A percentile compares a stretch with the other conserved stretches of the same genome.
Evolutionary conservation across 1,140 invertebrate species (phyloP).

Genomic region (Meloidogyne chitwoodi): DNA sequence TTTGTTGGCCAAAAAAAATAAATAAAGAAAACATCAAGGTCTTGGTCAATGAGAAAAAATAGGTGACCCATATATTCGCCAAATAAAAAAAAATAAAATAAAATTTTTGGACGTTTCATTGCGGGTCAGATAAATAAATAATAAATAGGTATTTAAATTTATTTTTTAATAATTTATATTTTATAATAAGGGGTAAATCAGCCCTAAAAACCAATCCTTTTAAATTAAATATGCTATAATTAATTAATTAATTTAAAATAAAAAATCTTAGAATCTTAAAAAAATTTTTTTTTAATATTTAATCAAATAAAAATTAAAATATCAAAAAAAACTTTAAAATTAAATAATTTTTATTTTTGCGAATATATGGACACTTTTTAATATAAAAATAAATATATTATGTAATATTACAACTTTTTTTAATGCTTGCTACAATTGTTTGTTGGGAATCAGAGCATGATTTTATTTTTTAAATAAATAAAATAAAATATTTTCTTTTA

Average conservation of each 20-base stretch:
- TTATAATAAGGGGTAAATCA: too few relatives aligned
- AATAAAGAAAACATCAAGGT: neutral
- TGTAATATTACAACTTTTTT: neutral
- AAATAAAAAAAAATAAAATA: too few relatives aligned
- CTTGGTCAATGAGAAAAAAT: neutral
- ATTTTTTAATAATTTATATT: too few relatives aligned
- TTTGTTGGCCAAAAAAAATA: neutral
- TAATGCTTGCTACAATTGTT: neutral
- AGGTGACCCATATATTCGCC: neutral
- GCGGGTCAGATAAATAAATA: too few relatives aligned
- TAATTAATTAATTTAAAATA: too few relatives aligned
- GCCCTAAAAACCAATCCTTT: too few relatives aligned
- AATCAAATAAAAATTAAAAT: too few relatives aligned
- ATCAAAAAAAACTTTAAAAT: neutral
- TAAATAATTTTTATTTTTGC: neutral
- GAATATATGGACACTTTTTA: neutral
- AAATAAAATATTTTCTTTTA: neutral
- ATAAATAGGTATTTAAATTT: too few relatives aligned
- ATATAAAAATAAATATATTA: neutral
- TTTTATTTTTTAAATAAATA: neutral
- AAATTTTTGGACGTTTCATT: too few relatives aligned
- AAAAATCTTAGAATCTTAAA: too few relatives aligned
- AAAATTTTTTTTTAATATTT: too few relatives aligned
- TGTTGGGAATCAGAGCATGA: neutral
- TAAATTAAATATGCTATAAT: too few relatives aligned